A percentile compares a stretch with the other conserved stretches of the same genome.
These are phyloP conservation scores for Alca torda DNA, from an alignment of 2,797 vertebrate genomes.

Conservation along the genomic window DNA sequence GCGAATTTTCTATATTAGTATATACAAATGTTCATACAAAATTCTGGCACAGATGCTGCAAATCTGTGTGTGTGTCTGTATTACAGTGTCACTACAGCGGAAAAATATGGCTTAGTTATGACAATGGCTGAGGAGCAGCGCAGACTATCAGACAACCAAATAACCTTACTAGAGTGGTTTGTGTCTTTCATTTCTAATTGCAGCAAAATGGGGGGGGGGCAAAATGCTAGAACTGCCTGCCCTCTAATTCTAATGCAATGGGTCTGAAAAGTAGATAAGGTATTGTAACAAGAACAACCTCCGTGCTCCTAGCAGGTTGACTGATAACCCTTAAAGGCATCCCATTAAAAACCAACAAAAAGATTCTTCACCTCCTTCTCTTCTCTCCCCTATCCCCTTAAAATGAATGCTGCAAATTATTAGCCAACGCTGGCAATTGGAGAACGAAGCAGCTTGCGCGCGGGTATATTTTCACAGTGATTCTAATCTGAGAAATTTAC, in stretches of 20 bases:
- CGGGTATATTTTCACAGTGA: constrained; percentile 8
- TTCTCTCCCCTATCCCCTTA: not conserved
- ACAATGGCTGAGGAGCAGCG: not conserved
- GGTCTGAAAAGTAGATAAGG: constrained; percentile 35
- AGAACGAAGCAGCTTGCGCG: not conserved
- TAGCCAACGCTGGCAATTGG: constrained; percentile 33
- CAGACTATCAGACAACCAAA: not conserved
- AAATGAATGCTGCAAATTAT: constrained; percentile 22
- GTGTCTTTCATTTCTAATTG: constrained; percentile 33
- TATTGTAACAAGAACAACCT: constrained; percentile 14
- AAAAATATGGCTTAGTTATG: constrained; percentile 20
- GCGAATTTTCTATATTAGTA: not conserved
- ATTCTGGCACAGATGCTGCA: constrained; percentile 41
- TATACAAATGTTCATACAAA: constrained; percentile 40
- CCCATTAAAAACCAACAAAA: constrained; percentile 34
- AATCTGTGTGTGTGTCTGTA: constrained; percentile 9
- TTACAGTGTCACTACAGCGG: not conserved
- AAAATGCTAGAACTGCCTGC: not conserved
- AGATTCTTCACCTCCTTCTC: not conserved
- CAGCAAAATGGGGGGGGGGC: not conserved
- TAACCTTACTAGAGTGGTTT: not conserved
- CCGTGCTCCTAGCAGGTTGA: not conserved
- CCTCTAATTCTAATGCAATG: not conserved
- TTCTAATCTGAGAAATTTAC: constrained; percentile 53
- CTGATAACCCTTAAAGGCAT: constrained; percentile 33